Conservation (phyloP, 2,113 vertebrate genomes). For the Marcusenius ussheri region DNA sequence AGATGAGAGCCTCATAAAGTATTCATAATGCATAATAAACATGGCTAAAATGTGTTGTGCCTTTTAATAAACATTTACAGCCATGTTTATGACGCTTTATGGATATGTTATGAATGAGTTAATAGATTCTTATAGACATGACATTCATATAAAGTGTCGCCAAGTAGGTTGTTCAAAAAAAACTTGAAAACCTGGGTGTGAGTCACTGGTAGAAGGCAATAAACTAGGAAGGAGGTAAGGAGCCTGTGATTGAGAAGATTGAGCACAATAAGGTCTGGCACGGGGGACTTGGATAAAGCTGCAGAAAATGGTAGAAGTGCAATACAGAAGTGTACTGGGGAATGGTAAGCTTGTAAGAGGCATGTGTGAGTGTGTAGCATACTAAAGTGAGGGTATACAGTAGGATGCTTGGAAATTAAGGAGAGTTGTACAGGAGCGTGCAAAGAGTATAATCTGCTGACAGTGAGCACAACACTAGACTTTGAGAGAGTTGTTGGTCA, state of each 20-base stretch:
- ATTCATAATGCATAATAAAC: too few relatives aligned
- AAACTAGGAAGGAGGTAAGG: neutral
- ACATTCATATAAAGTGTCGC: neutral
- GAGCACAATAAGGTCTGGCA: neutral
- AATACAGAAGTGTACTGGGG: too few relatives aligned
- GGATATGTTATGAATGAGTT: too few relatives aligned
- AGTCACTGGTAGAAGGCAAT: neutral
- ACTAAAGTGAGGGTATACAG: too few relatives aligned
- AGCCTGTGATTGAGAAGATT: neutral
- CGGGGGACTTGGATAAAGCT: neutral
- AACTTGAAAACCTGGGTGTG: neutral
- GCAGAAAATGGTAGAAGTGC: too few relatives aligned
- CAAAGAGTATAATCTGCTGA: neutral
- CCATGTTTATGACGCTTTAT: too few relatives aligned
- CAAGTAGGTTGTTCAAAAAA: neutral
- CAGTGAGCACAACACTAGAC: neutral
- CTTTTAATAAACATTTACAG: too few relatives aligned
- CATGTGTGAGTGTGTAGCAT: too few relatives aligned
- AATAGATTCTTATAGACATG: neutral
- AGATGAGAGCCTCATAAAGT: too few relatives aligned
- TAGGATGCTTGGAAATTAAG: too few relatives aligned
- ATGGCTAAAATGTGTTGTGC: too few relatives aligned
- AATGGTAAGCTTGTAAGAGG: too few relatives aligned
- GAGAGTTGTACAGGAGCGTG: neutral
- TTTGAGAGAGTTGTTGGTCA: neutral